Evolutionary conservation across 2,888 invertebrate species (phyloP), one percentile per base, ranked within the genome.

Genomic region (Conops quadrifasciatus): DNA sequence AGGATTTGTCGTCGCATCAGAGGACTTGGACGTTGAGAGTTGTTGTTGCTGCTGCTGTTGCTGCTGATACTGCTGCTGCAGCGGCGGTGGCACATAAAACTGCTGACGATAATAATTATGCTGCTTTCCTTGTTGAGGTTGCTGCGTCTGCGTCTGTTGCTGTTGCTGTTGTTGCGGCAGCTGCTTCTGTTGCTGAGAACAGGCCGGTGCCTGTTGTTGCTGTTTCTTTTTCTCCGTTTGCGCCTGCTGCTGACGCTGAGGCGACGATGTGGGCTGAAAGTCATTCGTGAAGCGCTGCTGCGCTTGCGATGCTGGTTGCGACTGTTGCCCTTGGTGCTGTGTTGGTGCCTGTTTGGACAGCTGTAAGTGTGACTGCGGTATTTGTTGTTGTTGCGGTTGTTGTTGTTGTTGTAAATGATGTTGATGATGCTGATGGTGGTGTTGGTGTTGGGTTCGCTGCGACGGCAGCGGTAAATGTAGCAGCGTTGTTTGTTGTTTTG

Each of bases 21-120:
- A 72, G 45, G 78, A 75, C 67, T 72, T 77, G 67, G 75, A 72
- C 63, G 75, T 74, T 70, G 76, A 74, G 67, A 72, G 75, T 21
- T 75, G 74, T 24, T 75, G 72, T 53, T 76, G 77, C 49, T 75
- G 76, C 51, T 80, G 75, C 21, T 78, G 78, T 13, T 73, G 75
- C 26, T 74, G 76, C 5, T 77, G 76, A 58, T 75, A 75, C 70
- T 72, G 73, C 30, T 60, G 75, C 30, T 28, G 56, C 64, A 36
- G 71, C 11, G 56, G 69, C 24, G 71, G 74, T 28, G 65, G 71
- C 56, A 83, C 84, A 77, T 83, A 83, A 69, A 84, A 80, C 73
- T 84, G 83, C 71, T 83, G 82, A 58, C 83, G 82, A 70, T 81
- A 82, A 70, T 79, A 83, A 28, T 66, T 49, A 70, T 71, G 74